Evolutionary conservation across 2,888 invertebrate genomes (phyloP).

Genomic region (Scaptomyza parva): DNA sequence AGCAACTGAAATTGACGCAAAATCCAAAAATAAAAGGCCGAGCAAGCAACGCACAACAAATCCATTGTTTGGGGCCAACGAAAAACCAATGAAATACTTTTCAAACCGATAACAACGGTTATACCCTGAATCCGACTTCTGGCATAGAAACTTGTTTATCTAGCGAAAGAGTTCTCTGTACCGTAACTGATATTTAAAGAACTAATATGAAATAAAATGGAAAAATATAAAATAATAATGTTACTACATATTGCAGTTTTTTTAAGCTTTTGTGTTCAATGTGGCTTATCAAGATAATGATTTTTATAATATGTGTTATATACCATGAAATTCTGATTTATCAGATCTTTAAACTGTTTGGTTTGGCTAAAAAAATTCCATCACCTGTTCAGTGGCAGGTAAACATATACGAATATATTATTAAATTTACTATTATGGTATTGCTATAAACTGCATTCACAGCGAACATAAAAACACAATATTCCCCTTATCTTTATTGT

Average conservation of each 20-base stretch:
- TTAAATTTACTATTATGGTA: neutral
- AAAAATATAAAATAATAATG: no score
- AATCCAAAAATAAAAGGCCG: conserved; percentile 30
- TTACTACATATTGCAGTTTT: no score
- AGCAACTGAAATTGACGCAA: conserved; percentile 38
- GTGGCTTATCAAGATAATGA: neutral
- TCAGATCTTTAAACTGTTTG: neutral
- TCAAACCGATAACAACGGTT: no score
- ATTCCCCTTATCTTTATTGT: neutral
- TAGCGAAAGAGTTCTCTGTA: no score
- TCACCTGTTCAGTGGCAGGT: neutral
- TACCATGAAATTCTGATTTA: neutral
- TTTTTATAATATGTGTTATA: neutral
- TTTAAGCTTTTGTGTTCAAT: no score
- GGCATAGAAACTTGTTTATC: neutral
- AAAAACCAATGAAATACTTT: neutral
- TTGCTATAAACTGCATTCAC: neutral
- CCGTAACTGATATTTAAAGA: no score
- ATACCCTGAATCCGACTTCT: neutral
- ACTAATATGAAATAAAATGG: no score
- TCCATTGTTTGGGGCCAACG: conserved; percentile 5
- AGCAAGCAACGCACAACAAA: conserved; percentile 2
- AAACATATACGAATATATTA: neutral
- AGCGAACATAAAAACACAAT: neutral
- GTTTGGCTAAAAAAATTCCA: neutral